A percentile compares a stretch with the other conserved stretches of the same genome.
phyloP scores from a whole-genome alignment of 2,113 vertebrate species.

The Chionis minor region DNA sequence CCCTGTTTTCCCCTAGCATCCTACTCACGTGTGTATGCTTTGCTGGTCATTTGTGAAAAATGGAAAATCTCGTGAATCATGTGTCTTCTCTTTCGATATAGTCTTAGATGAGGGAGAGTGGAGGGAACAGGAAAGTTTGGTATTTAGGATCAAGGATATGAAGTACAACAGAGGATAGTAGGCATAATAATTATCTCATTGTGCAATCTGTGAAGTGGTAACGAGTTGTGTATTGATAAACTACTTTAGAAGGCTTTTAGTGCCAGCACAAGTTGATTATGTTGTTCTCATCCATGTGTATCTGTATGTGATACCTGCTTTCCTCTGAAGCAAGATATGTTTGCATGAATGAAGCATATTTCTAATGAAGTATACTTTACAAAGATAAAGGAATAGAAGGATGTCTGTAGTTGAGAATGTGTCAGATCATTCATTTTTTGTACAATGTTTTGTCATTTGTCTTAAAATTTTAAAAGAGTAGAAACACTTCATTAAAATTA shows the following conservation, averaged over 20 bases:
- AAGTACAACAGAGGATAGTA: neutral
- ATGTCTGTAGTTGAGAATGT: neutral
- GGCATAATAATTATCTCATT: neutral
- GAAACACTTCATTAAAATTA: neutral
- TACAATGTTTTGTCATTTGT: neutral
- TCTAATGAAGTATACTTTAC: neutral
- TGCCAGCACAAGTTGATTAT: neutral
- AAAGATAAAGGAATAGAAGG: neutral
- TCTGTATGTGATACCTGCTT: neutral
- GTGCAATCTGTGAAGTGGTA: neutral
- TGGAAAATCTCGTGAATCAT: neutral
- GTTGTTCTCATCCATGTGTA: neutral
- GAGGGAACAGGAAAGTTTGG: neutral
- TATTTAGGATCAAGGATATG: neutral
- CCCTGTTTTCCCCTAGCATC: neutral
- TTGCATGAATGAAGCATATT: neutral
- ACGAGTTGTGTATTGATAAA: neutral
- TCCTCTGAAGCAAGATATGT: neutral
- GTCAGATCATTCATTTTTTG: neutral
- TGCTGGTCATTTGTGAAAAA: neutral
- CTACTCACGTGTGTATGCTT: neutral
- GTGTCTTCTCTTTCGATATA: neutral
- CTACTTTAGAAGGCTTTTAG: neutral
- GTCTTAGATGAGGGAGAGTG: neutral
- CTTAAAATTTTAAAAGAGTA: neutral